Percentiles rank a stretch among this genome's conserved stretches.
Evolutionary conservation across 1,140 invertebrate species (phyloP).

Genomic region (Xylocopa sonorina): DNA sequence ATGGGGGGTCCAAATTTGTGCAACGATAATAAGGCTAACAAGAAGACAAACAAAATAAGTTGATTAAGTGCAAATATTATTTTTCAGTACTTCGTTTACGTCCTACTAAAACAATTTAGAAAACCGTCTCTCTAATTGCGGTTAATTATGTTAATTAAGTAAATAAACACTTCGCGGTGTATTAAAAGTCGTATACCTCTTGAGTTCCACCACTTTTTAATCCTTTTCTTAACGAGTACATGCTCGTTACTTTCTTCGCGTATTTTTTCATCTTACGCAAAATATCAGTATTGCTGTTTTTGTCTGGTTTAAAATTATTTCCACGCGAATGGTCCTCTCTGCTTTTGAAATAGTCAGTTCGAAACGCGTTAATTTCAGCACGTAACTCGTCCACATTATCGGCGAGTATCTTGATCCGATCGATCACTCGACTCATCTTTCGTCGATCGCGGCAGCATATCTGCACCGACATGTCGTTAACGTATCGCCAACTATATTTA

Average conservation of each 20-base stretch:
- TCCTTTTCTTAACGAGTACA: not conserved
- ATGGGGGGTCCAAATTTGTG: not conserved
- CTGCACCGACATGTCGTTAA: constrained; percentile 31
- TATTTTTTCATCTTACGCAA: constrained; percentile 28
- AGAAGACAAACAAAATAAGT: no score
- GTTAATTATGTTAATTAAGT: not conserved
- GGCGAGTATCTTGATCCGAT: constrained; percentile 45
- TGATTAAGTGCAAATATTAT: no score
- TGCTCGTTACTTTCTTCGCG: not conserved
- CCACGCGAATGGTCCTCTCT: not conserved
- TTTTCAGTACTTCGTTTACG: no score
- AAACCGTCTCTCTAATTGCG: not conserved
- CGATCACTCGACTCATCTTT: constrained; percentile 37
- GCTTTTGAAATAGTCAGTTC: not conserved
- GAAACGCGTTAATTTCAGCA: constrained; percentile 25
- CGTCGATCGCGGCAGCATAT: constrained; percentile 13
- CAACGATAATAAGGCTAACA: not conserved
- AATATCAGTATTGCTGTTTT: not conserved
- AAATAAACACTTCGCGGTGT: constrained; percentile 6
- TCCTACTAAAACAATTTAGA: no score
- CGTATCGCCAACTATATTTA: not conserved
- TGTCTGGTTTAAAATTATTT: not conserved
- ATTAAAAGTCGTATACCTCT: constrained; percentile 27
- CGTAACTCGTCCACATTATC: constrained; percentile 48
- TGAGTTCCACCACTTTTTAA: not conserved